Evolutionary conservation across 2,888 invertebrate species (phyloP), one percentile per base, ranked within the genome.

Genomic region (Punctoribates punctum): DNA sequence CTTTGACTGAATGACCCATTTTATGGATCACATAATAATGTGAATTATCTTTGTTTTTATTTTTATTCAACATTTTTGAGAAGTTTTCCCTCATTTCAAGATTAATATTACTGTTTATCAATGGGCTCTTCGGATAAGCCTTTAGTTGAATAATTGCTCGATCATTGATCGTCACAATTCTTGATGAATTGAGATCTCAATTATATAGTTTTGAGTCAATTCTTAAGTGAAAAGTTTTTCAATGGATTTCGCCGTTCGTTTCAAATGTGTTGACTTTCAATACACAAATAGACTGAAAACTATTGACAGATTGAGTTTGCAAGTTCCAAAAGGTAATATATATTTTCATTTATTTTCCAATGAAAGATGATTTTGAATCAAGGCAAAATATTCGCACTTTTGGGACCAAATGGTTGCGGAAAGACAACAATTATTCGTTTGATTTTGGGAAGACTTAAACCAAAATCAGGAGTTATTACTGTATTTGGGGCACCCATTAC

Each of bases 371-470:
- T 15, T 48, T 48, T 48, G 25, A 57, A 25, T 25, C 34, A 29
- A 70, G 77, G 74, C 23, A 42, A 65, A 48, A 77, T 77, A n/a
- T 77, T 65, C 25, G 77, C 76, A 23, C 42, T 77, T 13, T 74
- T 77, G 17, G 77, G 77, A 6, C 54, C 77, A 0, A 70, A 57
- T 38, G 77, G 77, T 0, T 76, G 74, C 34, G 77, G 77, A n/a
- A 77, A 77, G 34, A 77, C 77, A 20, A 73, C 76, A 6, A 46
- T 77, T 13, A 62, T 77, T 23, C 72, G 65, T 20, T 57, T 73
- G 13, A 74, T 77, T n/a, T 74, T 60, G 17, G 77, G 77, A n/a
- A 20, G 77, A 42, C 5, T 60, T n/a, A 38, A 57, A 29, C 54
- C 48, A 0, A 38, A 73, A 34, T 46, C 13, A 17, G 77, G 77